phyloP scores from a whole-genome alignment of 2,113 vertebrate genomes.

The Albula glossodonta region DNA sequence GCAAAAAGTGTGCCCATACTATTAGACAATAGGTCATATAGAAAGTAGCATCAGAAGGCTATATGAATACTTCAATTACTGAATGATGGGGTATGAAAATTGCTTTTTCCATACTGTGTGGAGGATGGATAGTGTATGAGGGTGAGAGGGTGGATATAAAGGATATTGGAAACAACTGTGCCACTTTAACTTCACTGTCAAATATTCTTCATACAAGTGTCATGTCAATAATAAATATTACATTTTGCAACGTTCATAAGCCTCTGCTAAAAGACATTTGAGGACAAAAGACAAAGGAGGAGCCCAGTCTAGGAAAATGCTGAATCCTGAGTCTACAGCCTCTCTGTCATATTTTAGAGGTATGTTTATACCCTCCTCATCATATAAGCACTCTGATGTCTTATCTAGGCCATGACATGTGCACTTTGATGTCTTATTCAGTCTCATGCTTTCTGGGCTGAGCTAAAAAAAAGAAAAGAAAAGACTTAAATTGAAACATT shows the following conservation, averaged over 20 bases:
- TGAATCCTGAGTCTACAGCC: background rate
- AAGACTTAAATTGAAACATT: conserved; percentile 69
- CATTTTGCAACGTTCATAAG: background rate
- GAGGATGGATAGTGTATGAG: background rate
- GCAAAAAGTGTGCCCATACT: background rate
- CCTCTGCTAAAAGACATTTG: background rate
- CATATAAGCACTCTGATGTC: conserved; percentile 51
- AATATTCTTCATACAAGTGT: background rate
- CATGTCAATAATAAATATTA: background rate
- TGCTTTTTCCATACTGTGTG: background rate
- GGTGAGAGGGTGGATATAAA: background rate
- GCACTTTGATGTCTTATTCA: conserved; percentile 68
- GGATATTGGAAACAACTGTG: background rate
- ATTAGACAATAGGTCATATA: background rate
- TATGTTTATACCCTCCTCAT: conserved; percentile 44
- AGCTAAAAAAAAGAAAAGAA: conserved; percentile 54
- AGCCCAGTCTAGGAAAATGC: conserved; percentile 11
- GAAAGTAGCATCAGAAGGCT: background rate
- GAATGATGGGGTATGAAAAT: background rate
- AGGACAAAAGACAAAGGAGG: background rate
- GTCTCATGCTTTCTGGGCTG: conserved; percentile 54
- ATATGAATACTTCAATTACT: background rate
- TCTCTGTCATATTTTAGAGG: background rate
- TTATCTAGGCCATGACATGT: conserved; percentile 68
- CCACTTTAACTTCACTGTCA: background rate